Evolutionary conservation across 1,140 invertebrate genomes (phyloP).

Genomic region (Scylla paramamosain): DNA sequence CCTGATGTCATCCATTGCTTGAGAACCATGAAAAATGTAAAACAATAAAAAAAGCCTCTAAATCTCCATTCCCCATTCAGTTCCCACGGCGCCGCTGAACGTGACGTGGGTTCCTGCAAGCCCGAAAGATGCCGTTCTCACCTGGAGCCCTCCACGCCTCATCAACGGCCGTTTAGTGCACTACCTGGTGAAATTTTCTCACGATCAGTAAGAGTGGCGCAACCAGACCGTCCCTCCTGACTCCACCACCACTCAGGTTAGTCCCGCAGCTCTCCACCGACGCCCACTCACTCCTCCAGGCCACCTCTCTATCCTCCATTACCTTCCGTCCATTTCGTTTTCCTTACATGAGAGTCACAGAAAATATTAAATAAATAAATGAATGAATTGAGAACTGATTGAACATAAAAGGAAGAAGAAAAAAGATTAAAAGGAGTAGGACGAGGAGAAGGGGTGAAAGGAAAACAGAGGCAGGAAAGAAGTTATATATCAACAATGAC

Average conservation of each 20-base stretch:
- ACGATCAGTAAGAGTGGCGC: conserved; percentile 59
- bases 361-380: not conserved
- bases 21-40: too few species aligned
- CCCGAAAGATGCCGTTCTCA: conserved; percentile 57
- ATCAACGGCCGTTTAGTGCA: conserved; percentile 55
- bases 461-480: too few species aligned
- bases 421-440: too few species aligned
- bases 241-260: conserved; percentile 60
- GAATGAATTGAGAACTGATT: not conserved
- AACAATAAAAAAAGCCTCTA: too few species aligned
- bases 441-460: too few species aligned
- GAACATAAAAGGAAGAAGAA: not conserved
- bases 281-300: too few species aligned
- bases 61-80: not conserved
- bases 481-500: too few species aligned
- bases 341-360: not conserved
- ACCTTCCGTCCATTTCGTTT: not conserved
- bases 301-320: not conserved
- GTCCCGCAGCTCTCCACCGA: not conserved
- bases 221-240: conserved; percentile 50
- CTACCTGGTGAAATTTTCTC: conserved; percentile 56
- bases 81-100: conserved; percentile 57
- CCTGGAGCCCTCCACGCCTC: conserved; percentile 43
- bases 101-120: conserved; percentile 55
- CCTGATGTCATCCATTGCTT: too few species aligned